Percentiles rank a stretch among this genome's conserved stretches.
These are phyloP conservation scores for Bradypodion pumilum DNA, from an alignment of 2,797 vertebrate genomes.

Conservation along the genomic window DNA sequence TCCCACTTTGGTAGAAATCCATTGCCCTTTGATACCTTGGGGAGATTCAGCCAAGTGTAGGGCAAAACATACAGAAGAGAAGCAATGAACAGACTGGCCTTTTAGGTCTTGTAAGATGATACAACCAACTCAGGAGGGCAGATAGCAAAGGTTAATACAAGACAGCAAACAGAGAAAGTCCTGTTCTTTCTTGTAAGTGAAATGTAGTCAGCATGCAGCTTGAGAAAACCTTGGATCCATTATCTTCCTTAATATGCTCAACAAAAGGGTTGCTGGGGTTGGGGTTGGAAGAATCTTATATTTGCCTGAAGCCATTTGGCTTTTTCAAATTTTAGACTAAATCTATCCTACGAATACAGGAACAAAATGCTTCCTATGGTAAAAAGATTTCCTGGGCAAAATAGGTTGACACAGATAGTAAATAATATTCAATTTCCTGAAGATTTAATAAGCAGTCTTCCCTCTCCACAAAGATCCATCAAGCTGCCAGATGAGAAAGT, in stretches of 20 bases:
- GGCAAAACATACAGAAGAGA: not conserved
- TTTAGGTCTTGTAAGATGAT: constrained; percentile 3
- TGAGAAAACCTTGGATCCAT: not conserved
- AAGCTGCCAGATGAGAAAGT: constrained; percentile 57
- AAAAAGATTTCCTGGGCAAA: constrained; percentile 37
- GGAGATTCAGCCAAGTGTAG: constrained; percentile 8
- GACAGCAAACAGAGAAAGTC: constrained; percentile 8
- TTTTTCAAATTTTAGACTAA: constrained; percentile 31
- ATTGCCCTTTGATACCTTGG: not conserved
- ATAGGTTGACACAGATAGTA: constrained; percentile 48
- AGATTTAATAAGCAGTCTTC: constrained; percentile 60
- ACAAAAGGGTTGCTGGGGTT: not conserved
- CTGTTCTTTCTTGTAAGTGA: constrained; percentile 13
- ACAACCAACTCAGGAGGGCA: not conserved
- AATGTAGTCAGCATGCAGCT: not conserved
- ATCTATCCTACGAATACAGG: constrained; percentile 38
- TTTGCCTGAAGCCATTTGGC: not conserved
- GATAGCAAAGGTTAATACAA: constrained; percentile 32
- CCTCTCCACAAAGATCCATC: constrained; percentile 47
- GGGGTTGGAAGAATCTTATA: not conserved
- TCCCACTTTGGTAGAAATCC: constrained; percentile 4
- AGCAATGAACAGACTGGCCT: constrained; percentile 2
- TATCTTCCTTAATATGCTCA: not conserved
- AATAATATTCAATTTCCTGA: constrained; percentile 59
- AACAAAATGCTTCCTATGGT: constrained; percentile 42